phyloP scores from a whole-genome alignment of 2,888 invertebrate species.

The Apamea crenata region DNA sequence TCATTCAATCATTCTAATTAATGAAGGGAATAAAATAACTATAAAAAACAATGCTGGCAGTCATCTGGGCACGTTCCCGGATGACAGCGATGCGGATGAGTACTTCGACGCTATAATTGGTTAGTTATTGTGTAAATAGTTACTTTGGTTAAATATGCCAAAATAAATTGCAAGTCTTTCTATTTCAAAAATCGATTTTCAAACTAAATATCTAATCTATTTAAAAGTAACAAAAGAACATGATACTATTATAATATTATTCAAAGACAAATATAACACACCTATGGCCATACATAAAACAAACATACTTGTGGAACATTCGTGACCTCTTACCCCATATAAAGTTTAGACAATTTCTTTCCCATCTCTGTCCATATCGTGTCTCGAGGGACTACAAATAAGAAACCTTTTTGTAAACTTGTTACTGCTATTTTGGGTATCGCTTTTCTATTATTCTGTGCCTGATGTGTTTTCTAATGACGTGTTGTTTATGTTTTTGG shows the following conservation, averaged over 20 bases:
- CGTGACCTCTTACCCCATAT: slow-evolving; percentile 45
- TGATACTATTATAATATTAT: background rate
- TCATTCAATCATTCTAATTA: background rate
- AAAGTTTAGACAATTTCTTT: slow-evolving; percentile 51
- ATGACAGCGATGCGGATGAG: too few species aligned
- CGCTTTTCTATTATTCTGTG: slow-evolving; percentile 40
- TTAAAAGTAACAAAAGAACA: background rate
- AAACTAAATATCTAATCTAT: too few species aligned
- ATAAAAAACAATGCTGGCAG: too few species aligned
- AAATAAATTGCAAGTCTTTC: too few species aligned
- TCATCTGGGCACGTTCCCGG: too few species aligned
- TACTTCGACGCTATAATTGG: too few species aligned
- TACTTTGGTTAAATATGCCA: too few species aligned
- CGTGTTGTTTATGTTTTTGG: background rate
- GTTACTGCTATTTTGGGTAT: slow-evolving; percentile 44
- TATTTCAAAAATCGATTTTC: too few species aligned
- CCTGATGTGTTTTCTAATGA: slow-evolving; percentile 20
- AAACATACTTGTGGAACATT: slow-evolving; percentile 30
- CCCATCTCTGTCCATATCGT: slow-evolving; percentile 36
- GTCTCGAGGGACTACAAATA: slow-evolving; percentile 37
- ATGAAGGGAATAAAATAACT: too few species aligned
- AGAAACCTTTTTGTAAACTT: slow-evolving; percentile 55
- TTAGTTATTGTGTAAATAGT: too few species aligned
- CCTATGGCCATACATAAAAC: slow-evolving; percentile 20
- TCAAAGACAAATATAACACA: slow-evolving; percentile 18